A percentile compares a stretch with the other conserved stretches of the same genome.
Evolutionary conservation across 2,888 invertebrate species (phyloP).

Genomic region (Lithosia quadra): DNA sequence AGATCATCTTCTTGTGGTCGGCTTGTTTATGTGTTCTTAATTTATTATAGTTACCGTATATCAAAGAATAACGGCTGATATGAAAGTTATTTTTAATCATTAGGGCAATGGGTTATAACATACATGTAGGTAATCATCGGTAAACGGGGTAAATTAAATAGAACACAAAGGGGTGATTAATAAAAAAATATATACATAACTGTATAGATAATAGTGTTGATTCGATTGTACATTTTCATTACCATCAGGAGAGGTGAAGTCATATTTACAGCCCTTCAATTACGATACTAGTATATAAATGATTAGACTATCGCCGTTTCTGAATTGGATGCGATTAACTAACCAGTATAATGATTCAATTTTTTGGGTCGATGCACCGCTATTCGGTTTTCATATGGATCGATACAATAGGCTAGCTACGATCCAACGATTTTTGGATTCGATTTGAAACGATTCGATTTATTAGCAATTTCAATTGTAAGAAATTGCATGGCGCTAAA

Average conservation of each 20-base stretch:
- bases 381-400: too few species aligned
- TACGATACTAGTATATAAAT: not conserved
- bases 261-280: not conserved
- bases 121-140: not conserved
- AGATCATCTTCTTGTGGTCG: conserved; percentile 65
- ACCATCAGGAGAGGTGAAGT: too few species aligned
- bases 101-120: not conserved
- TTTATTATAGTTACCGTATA: conserved; percentile 34
- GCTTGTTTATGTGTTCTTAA: conserved; percentile 50
- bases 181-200: not conserved
- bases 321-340: too few species aligned
- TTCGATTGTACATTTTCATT: too few species aligned
- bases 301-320: too few species aligned
- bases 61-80: conserved; percentile 5
- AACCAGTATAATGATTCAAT: too few species aligned
- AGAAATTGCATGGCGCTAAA: not conserved
- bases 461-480: not conserved
- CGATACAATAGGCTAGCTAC: not conserved
- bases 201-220: too few species aligned
- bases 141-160: too few species aligned
- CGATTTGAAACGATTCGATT: not conserved
- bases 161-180: too few species aligned
- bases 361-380: too few species aligned
- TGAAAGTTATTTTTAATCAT: not conserved
- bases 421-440: not conserved